Percentiles rank a stretch among this genome's conserved stretches.
These are phyloP conservation scores for Urechis unicinctus DNA, from an alignment of 2,888 invertebrate genomes.

Conservation along the genomic window DNA sequence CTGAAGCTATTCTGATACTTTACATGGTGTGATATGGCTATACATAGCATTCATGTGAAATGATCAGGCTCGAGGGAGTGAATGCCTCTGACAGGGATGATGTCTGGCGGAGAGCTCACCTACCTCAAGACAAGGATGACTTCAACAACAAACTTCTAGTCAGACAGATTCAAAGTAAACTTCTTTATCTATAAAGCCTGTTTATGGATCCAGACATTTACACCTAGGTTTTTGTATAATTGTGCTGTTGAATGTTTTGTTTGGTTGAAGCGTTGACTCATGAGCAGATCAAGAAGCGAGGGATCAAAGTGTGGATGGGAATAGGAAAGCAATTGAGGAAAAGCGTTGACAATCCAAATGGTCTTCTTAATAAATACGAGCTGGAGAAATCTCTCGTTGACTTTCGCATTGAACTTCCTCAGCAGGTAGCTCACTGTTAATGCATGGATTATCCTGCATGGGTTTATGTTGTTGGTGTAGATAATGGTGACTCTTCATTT, in stretches of 20 bases:
- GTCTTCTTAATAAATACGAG: constrained; percentile 36
- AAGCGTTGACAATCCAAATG: constrained; percentile 27
- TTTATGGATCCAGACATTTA: too few relatives aligned
- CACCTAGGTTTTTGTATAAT: too few relatives aligned
- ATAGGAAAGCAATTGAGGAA: constrained; percentile 34
- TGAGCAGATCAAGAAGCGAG: constrained; percentile 37
- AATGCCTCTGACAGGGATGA: constrained; percentile 20
- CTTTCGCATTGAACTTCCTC: constrained; percentile 36
- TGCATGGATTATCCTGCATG: neutral
- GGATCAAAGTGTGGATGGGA: constrained; percentile 38
- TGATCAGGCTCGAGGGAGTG: constrained; percentile 28
- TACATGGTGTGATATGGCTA: too few relatives aligned
- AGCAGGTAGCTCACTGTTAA: constrained; percentile 28
- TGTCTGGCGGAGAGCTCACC: constrained; percentile 27
- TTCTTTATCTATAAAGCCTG: too few relatives aligned
- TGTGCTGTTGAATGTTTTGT: neutral
- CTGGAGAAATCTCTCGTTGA: constrained; percentile 41
- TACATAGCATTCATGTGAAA: too few relatives aligned
- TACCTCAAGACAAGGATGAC: constrained; percentile 27
- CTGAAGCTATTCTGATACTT: too few relatives aligned
- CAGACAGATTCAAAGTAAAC: constrained; percentile 29
- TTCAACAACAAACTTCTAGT: constrained; percentile 25
- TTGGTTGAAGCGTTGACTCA: constrained; percentile 28
- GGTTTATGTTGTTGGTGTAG: neutral
- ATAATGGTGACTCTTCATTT: too few relatives aligned